Base-by-base conservation (phyloP, 2,797 vertebrate genomes). In the Galagoides demidoff region DNA sequence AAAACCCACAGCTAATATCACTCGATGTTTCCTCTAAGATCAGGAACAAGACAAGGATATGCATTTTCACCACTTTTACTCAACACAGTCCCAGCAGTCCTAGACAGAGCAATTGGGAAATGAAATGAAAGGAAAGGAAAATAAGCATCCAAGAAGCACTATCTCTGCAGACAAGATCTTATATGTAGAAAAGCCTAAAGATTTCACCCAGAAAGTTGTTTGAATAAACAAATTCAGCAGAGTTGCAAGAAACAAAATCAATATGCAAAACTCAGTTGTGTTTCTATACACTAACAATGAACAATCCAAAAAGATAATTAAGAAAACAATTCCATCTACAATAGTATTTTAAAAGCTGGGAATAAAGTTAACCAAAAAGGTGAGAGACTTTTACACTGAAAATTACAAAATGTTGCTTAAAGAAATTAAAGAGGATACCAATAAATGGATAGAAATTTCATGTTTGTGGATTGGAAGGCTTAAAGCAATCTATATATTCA, bases 181-280 rank as follows among this genome's bases (percentile, higher is more conserved):
- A 9, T n/a, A 89, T 17, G 12, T 23, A 89, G 74, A 87, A 82
- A 89, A 90, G 12, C 14, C 76, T 90, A 39, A 90, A 89, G 39
- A 82, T 57, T 43, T 59, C 23, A 77, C 20, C 17, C 57, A 77
- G 29, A 52, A 68, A 34, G 61, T 52, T 73, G 34, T 85, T 49
- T 57, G 22, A 93, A 83, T 45, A 22, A 86, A 68, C 77, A 78
- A 95, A 63, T 83, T 86, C 63, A 87, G 70, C 43, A 82, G 74
- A 89, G 13, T 29, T 87, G 13, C 22, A 83, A 57, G 37, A 83
- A 59, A 83, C 13, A 93, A 66, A 86, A 64, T 76, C 82, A 76
- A 79, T n/a, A 52, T 22, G 23, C 34, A 83, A 63, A 85, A 88
- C 66, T 31, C 19, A 90, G 19, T 25, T 77, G 25, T 49, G 9